Percentiles rank a stretch among this genome's conserved stretches.
phyloP scores from a whole-genome alignment of 2,113 vertebrate species.

The Alces alces region DNA sequence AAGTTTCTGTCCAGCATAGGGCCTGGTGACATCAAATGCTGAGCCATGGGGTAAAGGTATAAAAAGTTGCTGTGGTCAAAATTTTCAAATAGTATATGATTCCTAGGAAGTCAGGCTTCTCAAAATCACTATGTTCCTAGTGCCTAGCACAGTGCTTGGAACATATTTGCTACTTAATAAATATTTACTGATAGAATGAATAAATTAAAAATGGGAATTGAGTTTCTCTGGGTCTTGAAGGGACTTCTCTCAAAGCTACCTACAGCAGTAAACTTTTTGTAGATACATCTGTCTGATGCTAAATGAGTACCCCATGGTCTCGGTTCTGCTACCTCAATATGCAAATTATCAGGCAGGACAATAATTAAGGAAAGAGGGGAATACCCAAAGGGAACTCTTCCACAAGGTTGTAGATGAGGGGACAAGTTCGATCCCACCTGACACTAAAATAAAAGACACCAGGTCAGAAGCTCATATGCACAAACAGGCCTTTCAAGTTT shows the following conservation, averaged over 20 bases:
- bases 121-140: neutral
- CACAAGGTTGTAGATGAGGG: neutral
- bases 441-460: neutral
- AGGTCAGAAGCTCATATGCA: neutral
- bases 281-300: neutral
- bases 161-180: neutral
- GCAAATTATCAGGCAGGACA: neutral
- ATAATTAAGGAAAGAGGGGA: neutral
- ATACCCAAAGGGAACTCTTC: neutral
- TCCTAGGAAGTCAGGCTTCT: neutral
- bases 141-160: neutral
- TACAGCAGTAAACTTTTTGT: neutral
- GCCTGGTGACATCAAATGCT: neutral
- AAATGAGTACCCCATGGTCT: neutral
- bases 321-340: neutral
- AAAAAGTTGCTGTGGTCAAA: neutral
- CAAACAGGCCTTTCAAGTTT: neutral
- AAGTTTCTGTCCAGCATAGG: neutral
- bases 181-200: neutral
- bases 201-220: neutral
- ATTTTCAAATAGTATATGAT: neutral
- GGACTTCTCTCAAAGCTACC: neutral
- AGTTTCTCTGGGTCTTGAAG: neutral
- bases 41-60: neutral
- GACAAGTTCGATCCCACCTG: neutral